Base-by-base conservation (phyloP, 1,140 invertebrate genomes). In the Halesus radiatus region DNA sequence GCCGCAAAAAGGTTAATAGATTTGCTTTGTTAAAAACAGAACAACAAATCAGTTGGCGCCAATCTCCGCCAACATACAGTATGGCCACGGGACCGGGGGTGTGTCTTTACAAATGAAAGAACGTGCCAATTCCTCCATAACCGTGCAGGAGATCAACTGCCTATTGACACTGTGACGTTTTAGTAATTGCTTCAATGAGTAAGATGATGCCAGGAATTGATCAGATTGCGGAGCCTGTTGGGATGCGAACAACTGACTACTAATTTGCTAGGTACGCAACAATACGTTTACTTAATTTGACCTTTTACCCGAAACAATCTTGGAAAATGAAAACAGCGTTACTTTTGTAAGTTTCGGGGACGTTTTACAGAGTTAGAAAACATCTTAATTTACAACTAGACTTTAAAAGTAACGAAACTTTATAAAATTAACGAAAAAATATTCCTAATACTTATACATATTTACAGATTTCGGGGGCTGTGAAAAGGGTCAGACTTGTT, bases 101-200 rank as follows among this genome's bases (percentile, higher is more conserved):
- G 66, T 70, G 66, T 70, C 66, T 45, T 62, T 10, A 13, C 64
- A n/a, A 37, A 45, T 70, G 29, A 18, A 20, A 29, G 62, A 70
- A 50, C 66, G 66, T 70, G 66, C 32, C 66, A 70, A 50, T 20
- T 50, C 29, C 32, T 13, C 13, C 66, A 29, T 66, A 66, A 16
- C 62, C 62, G n/a, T 20, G 32, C 29, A 50, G 22, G 37, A n/a
- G 66, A 70, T 70, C 37, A 70, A 70, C 6, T 70, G 18, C 8
- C 66, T 50, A 70, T 70, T 70, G 66, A 70, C 66, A 70, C 37
- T 6, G 20, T 70, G 32, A 70, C 37, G 32, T 68, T 22, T 26
- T 45, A 50, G 15, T 23, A 70, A 70, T 70, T 70, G 66, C 8
- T 8, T 70, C 32, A 68, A 68, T 45, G 18, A 20, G 6, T n/a